Evolutionary conservation across 2,888 invertebrate species (phyloP), one percentile per base, ranked within the genome.

Genomic region (Ceramica pisi): DNA sequence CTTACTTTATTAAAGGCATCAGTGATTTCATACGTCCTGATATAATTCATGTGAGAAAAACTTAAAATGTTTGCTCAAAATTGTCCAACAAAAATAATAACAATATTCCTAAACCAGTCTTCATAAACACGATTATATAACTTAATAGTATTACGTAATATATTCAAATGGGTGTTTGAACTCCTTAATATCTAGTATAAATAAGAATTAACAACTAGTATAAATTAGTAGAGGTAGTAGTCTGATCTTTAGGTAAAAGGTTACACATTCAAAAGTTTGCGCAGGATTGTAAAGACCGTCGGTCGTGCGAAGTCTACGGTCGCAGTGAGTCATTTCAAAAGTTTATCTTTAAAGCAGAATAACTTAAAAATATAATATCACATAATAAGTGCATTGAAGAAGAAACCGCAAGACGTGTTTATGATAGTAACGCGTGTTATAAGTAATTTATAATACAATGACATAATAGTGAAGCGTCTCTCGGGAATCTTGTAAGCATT

Each of bases 321-420:
- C 48, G 2, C 26, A 21, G 48, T 78, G 75, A 77, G 21, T 75
- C 78, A 75, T 48, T 50, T 68, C 7, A 41, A 60, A 68, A 75
- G 75, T 70, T 70, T 63, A 71, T 64, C 35, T 79, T 61, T 23
- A 14, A 55, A 53, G 38, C 21, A 41, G 53, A 46, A 67, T 63
- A 67, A 51, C 56, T 80, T 74, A 53, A 48, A 59, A 80, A 78
- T 75, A 67, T 14, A 31, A 31, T 31, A 31, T 31, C 31, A 56
- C 56, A 46, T 55, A 67, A 78, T 74, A 81, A 64, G 57, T 53
- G 55, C 67, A 72, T 35, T 76, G 71, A 74, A 81, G 81, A 81
- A 76, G 74, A 81, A 79, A 83, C 82, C 82, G 38, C 84, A 81
- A 57, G 65, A 62, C 67, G 57, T 67, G 82, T 59, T 60, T 66